These are phyloP conservation scores for Anomalospiza imberbis DNA, from an alignment of 2,797 vertebrate species.

Conservation along the genomic window DNA sequence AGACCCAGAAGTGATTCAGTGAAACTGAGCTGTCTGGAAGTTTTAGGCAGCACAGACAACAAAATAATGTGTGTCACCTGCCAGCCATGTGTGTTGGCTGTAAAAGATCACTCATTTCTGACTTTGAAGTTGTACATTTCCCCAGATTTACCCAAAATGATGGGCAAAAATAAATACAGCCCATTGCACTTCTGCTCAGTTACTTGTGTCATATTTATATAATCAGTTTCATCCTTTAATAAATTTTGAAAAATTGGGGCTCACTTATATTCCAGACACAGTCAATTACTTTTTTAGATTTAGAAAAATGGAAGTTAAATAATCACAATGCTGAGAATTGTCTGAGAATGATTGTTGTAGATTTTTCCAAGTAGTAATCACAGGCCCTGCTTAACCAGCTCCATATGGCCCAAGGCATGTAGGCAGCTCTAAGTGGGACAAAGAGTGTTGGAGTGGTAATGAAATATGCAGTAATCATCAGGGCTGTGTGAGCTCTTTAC, in stretches of 20 bases:
- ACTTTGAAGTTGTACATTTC: not conserved
- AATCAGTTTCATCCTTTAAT: not conserved
- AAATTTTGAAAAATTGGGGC: not conserved
- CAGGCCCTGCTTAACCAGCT: slow-evolving; percentile 45
- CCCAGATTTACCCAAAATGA: not conserved
- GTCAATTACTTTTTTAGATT: not conserved
- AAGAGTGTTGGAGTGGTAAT: slow-evolving; percentile 58
- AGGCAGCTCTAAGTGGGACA: slow-evolving; percentile 53
- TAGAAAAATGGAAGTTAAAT: not conserved
- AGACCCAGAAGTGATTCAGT: not conserved
- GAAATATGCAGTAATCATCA: slow-evolving; percentile 49
- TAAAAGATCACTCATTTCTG: not conserved
- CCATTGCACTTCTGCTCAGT: not conserved
- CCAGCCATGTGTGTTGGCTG: not conserved
- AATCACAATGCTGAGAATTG: not conserved
- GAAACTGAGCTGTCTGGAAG: not conserved
- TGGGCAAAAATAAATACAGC: not conserved
- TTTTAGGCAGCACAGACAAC: not conserved
- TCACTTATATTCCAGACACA: not conserved
- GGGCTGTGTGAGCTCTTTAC: slow-evolving; percentile 45
- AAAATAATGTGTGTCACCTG: not conserved
- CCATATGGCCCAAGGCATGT: slow-evolving; percentile 49
- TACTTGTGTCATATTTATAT: not conserved
- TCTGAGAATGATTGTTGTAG: slow-evolving; percentile 7
- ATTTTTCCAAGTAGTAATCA: slow-evolving; percentile 24